Base-by-base conservation (phyloP, 1,140 invertebrate genomes). In the Meloidogyne floridensis region DNA sequence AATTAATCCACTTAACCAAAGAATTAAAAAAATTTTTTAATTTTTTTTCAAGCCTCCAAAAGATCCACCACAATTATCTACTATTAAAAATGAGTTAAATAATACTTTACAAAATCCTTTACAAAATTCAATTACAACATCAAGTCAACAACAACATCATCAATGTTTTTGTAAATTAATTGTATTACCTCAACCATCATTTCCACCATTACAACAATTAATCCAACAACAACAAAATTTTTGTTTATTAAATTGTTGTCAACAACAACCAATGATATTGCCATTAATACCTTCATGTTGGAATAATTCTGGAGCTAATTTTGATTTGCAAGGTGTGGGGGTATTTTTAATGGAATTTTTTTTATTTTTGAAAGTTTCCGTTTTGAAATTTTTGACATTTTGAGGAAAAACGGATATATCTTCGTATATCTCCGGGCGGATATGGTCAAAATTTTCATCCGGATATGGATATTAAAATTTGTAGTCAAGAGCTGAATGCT, bases 161-260 rank as follows among this genome's bases (percentile, higher is more conserved):
- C 53, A 65, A 65, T 65, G 59, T 65, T 18, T 65, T n/a, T 65
- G 59, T 65, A 65, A 65, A 65, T 65, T 65, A 65, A 65, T 65
- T 65, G 15, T 65, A n/a, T 65, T 65, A n/a, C 59, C 59, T 65
- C n/a, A 15, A n/a, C n/a, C 5, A 65, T 15, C 15, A 65, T 32
- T 32, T 32, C 59, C 15, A 18, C 56, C 13, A 59, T 15, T 59
- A 15, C 56, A 47, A 47, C 47, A 47, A 47, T 32, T 32, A 32
- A 32, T 32, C 32, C 47, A 47, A 47, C 47, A 47, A 6, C 47
- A 47, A 47, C 56, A 65, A 65, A 65, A 65, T 65, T 65, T 65
- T 65, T 65, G 59, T 18, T 65, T 65, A 32, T 32, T 32, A n/a
- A n/a, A n/a, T 7, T 65, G 59, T 65, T 65, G 15, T 65, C 59